These are phyloP conservation scores for Amorpha juglandis DNA, from an alignment of 2,888 invertebrate species.

Conservation along the genomic window DNA sequence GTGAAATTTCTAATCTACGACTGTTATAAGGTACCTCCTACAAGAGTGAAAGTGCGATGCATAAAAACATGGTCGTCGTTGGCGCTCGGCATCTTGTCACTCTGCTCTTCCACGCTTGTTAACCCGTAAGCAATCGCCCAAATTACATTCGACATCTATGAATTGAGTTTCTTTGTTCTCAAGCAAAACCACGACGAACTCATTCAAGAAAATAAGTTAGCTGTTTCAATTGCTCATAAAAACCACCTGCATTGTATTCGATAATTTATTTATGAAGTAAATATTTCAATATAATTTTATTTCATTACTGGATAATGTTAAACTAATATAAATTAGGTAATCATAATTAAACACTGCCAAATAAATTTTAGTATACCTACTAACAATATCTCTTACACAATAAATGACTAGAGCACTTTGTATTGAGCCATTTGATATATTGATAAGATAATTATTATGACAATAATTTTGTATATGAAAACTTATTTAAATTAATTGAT, in stretches of 20 bases:
- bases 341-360: slow-evolving; percentile 22
- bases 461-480: slow-evolving; percentile 10
- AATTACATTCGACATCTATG: neutral
- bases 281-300: neutral
- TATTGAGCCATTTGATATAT: slow-evolving; percentile 15
- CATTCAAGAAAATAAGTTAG: neutral
- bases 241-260: slow-evolving; percentile 4
- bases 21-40: slow-evolving; percentile 48
- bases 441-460: slow-evolving; percentile 16
- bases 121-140: slow-evolving; percentile 4
- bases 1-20: slow-evolving; percentile 56
- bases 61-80: slow-evolving; percentile 49
- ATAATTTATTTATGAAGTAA: neutral
- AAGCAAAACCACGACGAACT: neutral
- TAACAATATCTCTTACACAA: neutral
- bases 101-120: slow-evolving; percentile 28
- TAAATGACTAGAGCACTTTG: slow-evolving; percentile 17
- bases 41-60: slow-evolving; percentile 55
- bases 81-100: slow-evolving; percentile 42
- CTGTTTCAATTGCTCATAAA: slow-evolving; percentile 12
- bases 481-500: neutral
- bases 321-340: neutral
- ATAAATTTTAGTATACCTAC: slow-evolving; percentile 9
- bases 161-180: slow-evolving; percentile 1
- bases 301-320: neutral